Evolutionary conservation across 1,140 invertebrate species (phyloP), one percentile per base, ranked within the genome.

Genomic region (Pinna nobilis): DNA sequence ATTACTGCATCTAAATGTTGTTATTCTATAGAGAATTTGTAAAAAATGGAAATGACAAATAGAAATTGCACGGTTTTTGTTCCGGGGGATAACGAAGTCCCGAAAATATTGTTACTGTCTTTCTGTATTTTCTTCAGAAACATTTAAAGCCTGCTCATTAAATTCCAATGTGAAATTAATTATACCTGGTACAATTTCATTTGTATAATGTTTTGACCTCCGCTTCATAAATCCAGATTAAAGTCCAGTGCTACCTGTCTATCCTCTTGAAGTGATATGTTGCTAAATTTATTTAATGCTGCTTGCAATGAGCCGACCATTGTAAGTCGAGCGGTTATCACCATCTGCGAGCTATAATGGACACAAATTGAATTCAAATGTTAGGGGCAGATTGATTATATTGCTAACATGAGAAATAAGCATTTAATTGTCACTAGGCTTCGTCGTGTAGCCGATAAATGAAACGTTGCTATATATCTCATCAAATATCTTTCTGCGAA

Each of bases 161-260:
- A 63, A 70, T 41, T 59, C 25, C 47, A 44, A 70, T 63, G 69
- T 39, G 60, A 61, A 64, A 64, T 70, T 70, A 70, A 70, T 70
- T 64, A 53, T 49, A 63, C 49, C 30, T 53, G 53, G 60, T 70
- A 55, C 60, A 55, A 64, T 70, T 70, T 64, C 50, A 70, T 64
- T 70, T 53, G 69, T 64, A 64, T 64, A 35, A 49, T 63, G 47
- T 51, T 70, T 60, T 70, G 69, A 70, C 69, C 69, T 30, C 60
- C 28, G 69, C 63, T 70, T 70, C 59, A 70, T 70, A 70, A 70
- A 70, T 70, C 50, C 69, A 70, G 69, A 70, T 70, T 70, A 70
- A 63, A 51, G 41, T n/a, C 35, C 23, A 30, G 28, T 51, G 41
- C 32, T 70, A 61, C 50, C 69, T 37, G 59, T 41, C 69, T 32